These are phyloP conservation scores for Paramormyrops hopkinsi DNA, from an alignment of 2,797 vertebrate genomes.

Conservation along the genomic window DNA sequence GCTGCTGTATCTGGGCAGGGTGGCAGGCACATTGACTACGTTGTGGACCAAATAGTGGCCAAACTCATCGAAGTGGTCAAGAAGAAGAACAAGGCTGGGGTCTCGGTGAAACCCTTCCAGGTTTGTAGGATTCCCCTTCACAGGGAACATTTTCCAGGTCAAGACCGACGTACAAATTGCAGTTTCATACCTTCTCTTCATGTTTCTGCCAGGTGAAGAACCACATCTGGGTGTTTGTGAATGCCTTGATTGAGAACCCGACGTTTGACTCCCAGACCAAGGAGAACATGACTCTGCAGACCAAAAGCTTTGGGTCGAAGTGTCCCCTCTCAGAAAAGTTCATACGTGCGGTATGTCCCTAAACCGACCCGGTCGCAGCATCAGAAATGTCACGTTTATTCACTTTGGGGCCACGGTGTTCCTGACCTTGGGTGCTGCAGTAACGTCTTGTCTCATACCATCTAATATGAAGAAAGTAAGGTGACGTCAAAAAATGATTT, in stretches of 20 bases:
- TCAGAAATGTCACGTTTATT: background rate
- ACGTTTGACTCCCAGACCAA: conserved; percentile 86
- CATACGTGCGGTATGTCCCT: conserved; percentile 78
- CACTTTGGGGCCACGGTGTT: background rate
- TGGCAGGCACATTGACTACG: conserved; percentile 81
- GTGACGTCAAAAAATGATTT: too few relatives aligned
- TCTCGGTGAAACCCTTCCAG: conserved; percentile 86
- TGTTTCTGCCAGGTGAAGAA: conserved; percentile 78
- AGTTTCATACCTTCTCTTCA: background rate
- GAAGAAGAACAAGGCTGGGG: conserved; percentile 88
- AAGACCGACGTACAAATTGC: background rate
- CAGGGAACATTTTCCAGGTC: background rate
- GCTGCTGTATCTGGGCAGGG: conserved; percentile 55
- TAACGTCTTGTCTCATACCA: background rate
- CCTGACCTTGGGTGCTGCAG: background rate
- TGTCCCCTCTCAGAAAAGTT: conserved; percentile 89
- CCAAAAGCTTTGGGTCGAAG: conserved; percentile 84
- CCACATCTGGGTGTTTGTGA: conserved; percentile 86
- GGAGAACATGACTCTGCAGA: conserved; percentile 85
- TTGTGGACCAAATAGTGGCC: conserved; percentile 81
- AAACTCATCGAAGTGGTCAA: conserved; percentile 87
- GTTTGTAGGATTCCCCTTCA: conserved; percentile 45
- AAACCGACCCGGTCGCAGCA: background rate
- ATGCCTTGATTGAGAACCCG: conserved; percentile 83
- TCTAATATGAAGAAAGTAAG: background rate